Conservation (phyloP, 1,140 invertebrate genomes). For the Lordiphosa clarofinis region DNA sequence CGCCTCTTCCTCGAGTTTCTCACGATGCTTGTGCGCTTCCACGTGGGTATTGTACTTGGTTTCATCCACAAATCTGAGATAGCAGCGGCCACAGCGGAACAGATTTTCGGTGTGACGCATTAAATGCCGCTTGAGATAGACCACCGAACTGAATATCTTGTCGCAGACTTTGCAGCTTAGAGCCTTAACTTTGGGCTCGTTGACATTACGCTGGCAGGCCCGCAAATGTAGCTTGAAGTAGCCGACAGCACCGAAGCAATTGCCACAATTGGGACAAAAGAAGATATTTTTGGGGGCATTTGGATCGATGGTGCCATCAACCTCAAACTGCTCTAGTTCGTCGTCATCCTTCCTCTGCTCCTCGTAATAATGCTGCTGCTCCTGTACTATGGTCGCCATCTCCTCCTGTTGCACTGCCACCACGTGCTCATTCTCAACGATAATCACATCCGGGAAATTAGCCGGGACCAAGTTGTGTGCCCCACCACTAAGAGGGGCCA, state of each 20-base stretch:
- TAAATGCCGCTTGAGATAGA: constrained; percentile 78
- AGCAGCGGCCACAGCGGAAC: constrained; percentile 70
- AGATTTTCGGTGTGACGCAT: constrained; percentile 74
- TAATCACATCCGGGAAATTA: constrained; percentile 68
- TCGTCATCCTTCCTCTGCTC: constrained; percentile 26
- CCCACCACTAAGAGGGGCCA: constrained; percentile 53
- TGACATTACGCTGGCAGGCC: constrained; percentile 65
- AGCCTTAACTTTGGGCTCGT: too few relatives aligned
- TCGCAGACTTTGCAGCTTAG: constrained; percentile 69
- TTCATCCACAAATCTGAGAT: constrained; percentile 75
- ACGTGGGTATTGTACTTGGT: constrained; percentile 65
- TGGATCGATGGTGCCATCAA: constrained; percentile 55
- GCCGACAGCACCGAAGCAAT: constrained; percentile 74
- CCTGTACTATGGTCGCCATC: constrained; percentile 66
- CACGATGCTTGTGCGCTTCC: constrained; percentile 73
- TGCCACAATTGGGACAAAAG: constrained; percentile 76
- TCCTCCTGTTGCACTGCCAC: constrained; percentile 72
- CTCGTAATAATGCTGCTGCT: constrained; percentile 20
- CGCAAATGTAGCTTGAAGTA: constrained; percentile 74
- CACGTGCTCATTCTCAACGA: constrained; percentile 70
- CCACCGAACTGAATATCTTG: constrained; percentile 73
- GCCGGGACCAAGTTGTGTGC: constrained; percentile 33
- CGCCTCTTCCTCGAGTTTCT: constrained; percentile 69
- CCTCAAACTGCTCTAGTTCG: constrained; percentile 18
- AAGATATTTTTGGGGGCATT: constrained; percentile 63